Evolutionary conservation across 2,797 vertebrate species (phyloP).

Genomic region (Siniperca scherzeri): DNA sequence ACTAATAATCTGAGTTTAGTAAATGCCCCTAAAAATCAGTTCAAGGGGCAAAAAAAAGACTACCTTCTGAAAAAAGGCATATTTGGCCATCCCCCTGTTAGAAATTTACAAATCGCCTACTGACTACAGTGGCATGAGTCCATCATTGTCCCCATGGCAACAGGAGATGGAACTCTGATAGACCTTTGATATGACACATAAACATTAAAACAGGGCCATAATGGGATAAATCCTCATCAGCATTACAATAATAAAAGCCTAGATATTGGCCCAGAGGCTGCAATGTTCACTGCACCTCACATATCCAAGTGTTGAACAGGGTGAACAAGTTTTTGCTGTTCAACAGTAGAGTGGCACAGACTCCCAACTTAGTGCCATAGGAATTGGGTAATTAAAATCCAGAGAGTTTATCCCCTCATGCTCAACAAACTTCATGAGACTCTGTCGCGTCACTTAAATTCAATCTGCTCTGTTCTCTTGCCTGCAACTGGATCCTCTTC

Average conservation of each 20-base stretch:
- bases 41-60: too few species aligned
- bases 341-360: background rate
- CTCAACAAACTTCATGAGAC: background rate
- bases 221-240: background rate
- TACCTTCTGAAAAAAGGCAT: too few species aligned
- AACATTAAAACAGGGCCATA: background rate
- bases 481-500: background rate
- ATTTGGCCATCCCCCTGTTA: too few species aligned
- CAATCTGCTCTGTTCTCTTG: background rate
- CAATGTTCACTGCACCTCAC: background rate
- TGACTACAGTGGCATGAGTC: slow-evolving; percentile 44
- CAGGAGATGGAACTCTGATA: slow-evolving; percentile 5
- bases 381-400: background rate
- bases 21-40: too few species aligned
- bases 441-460: too few species aligned
- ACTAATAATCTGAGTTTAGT: too few species aligned
- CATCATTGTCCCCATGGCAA: slow-evolving; percentile 35
- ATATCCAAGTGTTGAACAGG: background rate
- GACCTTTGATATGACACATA: background rate
- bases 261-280: background rate
- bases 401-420: background rate
- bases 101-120: too few species aligned
- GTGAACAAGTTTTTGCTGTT: background rate
- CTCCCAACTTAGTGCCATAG: background rate
- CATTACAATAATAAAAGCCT: background rate